Base-by-base conservation (phyloP, 2,113 vertebrate species). In the Chlorodrepanis virens region DNA sequence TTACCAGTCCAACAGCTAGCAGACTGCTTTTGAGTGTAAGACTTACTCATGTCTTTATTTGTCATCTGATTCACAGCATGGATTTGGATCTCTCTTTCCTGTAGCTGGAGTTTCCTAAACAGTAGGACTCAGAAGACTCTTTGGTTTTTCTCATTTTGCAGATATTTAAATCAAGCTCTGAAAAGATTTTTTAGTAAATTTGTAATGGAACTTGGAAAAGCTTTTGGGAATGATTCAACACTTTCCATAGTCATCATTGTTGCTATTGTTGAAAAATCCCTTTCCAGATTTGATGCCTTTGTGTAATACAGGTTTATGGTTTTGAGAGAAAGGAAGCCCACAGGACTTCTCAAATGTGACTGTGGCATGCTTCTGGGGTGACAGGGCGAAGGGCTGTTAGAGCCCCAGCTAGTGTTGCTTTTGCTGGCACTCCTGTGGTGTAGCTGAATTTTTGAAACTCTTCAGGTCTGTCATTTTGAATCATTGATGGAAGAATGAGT, bases 61-160 rank as follows among this genome's bases (percentile, higher is more conserved):
- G 74, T 85, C 56, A 72, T 76, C 71, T 80, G 63, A 83, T 77
- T 95, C 64, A 91, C 53, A 80, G 83, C 33, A 29, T 63, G 47
- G 20, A 35, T 84, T 93, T 91, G 83, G 47, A 50, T 47, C n/a
- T 84, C 15, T 37, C 11, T 70, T 17, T 85, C 90, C 42, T 87
- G n/a, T 64, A 50, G 42, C 37, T 78, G 75, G 50, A 72, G 7
- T 89, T 74, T 89, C 23, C 25, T 74, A 29, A 91, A 52, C 31
- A 57, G 64, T 27, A 71, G 39, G 9, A 68, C 39, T 83, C 50
- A 61, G 40, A 80, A 70, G 14, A 42, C n/a, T 23, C 4, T 49
- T 31, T 45, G 18, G 0, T 33, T 94, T 94, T 67, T 52, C 33
- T 83, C 21, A 20, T 81, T 87, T 92, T 75, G 29, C 18, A 78